Evolutionary conservation across 2,797 vertebrate species (phyloP), one percentile per base, ranked within the genome.

Genomic region (Gadopsis bispinosus): DNA sequence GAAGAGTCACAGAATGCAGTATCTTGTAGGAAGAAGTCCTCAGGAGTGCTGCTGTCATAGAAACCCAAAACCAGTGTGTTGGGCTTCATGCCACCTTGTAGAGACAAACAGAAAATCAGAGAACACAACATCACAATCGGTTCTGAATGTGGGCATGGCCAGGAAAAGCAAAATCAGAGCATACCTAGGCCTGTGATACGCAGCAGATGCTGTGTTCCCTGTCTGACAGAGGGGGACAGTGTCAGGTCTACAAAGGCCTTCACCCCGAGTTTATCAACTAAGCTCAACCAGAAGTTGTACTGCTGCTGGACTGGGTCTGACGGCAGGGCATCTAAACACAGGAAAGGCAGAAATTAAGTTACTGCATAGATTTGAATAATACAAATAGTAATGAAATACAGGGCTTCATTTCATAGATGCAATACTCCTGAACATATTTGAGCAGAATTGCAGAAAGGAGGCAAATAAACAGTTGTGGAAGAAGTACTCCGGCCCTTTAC

Each of bases 241-340:
- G 97, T 98, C 62, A 98, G 91, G 83, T 98, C 97, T 33, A 98
- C 97, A 5, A 98, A 98, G 37, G 97, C 97, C 87, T 98, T 98
- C 58, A 98, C 96, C 12, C 94, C 97, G 10, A 98, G 94, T 73
- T 96, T 97, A 91, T 98, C 97, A 37, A 98, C 96, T 16, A 98
- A 92, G 84, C 97, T 97, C 80, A 98, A 88, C 97, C 97, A 98
- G 62, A 96, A 97, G 87, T 96, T 97, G 17, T 97, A 98, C 90
- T 98, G 97, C 2, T 96, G 95, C 94, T 98, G 96, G 20, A 98
- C 92, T 0, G 97, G 97, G 88, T 98, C 97, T 0, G 96, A 94
- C 0, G 97, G 96, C 54, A 97, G 72, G 0, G 91, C 53, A 64
- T 98, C 97, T 98, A 59, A 22, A 87, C n/a, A 79, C 26, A 83